phyloP scores from a whole-genome alignment of 2,113 vertebrate genomes.

The Garra rufa region DNA sequence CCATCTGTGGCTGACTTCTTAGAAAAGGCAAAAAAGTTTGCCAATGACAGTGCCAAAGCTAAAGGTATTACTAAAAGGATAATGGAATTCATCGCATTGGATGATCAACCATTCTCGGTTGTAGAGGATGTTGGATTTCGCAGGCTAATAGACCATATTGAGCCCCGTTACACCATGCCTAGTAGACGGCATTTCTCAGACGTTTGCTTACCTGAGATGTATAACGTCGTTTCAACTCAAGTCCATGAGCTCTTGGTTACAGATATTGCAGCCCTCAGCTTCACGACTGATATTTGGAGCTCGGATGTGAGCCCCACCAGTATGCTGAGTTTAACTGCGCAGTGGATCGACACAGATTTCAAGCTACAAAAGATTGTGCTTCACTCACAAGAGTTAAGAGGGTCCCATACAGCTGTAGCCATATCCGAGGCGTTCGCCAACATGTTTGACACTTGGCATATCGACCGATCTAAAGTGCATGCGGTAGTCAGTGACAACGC shows the following conservation, averaged over 20 bases:
- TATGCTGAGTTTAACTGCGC: constrained; percentile 39
- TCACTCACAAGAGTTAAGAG: constrained; percentile 24
- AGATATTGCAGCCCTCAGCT: constrained; percentile 13
- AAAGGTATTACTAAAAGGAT: neutral
- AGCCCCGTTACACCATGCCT: constrained; percentile 3
- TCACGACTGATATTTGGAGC: neutral
- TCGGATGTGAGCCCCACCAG: constrained; percentile 30
- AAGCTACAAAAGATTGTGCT: constrained; percentile 1
- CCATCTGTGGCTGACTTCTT: constrained; percentile 13
- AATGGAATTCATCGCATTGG: constrained; percentile 14
- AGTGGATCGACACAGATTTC: constrained; percentile 41
- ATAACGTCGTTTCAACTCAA: neutral
- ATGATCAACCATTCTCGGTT: neutral
- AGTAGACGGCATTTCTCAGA: neutral
- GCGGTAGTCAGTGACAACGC: too few species aligned
- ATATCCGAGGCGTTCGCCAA: neutral
- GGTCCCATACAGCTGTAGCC: neutral
- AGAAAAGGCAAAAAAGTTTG: neutral
- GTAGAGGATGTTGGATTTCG: neutral
- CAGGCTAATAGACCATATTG: constrained; percentile 5
- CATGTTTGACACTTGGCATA: too few species aligned
- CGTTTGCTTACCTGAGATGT: neutral
- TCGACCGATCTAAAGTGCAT: too few species aligned
- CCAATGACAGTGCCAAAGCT: neutral
- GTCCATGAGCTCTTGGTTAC: neutral